Conservation (phyloP, 30 jellyfish, hydroid and myxozoan species). For the Turritopsis rubra region DNA sequence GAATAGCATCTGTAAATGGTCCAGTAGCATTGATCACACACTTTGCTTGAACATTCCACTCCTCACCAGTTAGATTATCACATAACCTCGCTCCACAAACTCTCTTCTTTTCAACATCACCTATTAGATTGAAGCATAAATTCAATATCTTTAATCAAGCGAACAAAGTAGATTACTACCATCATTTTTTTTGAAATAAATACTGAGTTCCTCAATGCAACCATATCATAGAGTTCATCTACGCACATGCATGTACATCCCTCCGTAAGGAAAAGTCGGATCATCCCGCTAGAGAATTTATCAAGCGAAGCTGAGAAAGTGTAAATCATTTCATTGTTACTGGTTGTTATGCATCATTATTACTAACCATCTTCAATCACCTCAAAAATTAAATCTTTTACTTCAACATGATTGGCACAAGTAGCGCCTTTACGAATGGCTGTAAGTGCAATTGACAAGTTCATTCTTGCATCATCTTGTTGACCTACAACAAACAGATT, state of each 20-base stretch:
- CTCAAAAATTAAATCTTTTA: conserved; percentile 40
- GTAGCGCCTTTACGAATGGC: conserved; percentile 93
- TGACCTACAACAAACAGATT: conserved; percentile 56
- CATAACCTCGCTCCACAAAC: conserved; percentile 89
- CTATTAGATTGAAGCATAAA: not conserved
- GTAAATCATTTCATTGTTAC: too few species aligned
- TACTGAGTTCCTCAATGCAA: too few species aligned
- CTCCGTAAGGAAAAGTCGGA: too few species aligned
- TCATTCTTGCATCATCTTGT: conserved; percentile 94
- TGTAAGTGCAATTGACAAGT: conserved; percentile 68
- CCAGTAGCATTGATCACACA: conserved; percentile 99
- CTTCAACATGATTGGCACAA: conserved; percentile 90
- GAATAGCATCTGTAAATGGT: conserved; percentile 92
- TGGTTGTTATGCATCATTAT: not conserved
- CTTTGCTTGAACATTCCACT: conserved; percentile 85
- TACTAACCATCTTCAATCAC: conserved; percentile 24
- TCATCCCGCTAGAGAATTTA: too few species aligned
- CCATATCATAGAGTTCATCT: too few species aligned
- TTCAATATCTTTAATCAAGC: too few species aligned
- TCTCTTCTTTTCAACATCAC: not conserved
- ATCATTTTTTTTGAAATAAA: too few species aligned
- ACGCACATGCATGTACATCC: too few species aligned
- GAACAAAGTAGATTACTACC: too few species aligned
- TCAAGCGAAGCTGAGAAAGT: too few species aligned
- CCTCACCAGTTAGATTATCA: conserved; percentile 77